These are phyloP conservation scores for Spilogale gracilis DNA, from an alignment of 2,113 vertebrate species.

Conservation along the genomic window DNA sequence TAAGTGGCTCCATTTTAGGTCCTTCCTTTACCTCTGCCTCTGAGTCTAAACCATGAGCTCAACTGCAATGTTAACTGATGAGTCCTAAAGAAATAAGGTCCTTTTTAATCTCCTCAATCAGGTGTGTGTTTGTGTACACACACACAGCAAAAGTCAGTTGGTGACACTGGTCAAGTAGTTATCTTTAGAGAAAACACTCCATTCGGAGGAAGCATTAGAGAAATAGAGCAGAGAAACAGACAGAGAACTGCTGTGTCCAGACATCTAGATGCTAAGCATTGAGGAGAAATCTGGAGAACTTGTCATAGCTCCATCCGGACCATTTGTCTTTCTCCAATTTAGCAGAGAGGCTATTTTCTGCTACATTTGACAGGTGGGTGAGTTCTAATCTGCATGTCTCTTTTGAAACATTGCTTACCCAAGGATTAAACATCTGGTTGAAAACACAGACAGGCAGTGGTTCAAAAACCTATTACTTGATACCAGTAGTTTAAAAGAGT, in stretches of 20 bases:
- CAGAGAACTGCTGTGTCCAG: background rate
- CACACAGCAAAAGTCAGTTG: background rate
- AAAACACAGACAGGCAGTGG: constrained; percentile 6
- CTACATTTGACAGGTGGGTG: constrained; percentile 56
- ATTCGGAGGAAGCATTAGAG: background rate
- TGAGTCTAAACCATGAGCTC: background rate
- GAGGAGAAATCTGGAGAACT: constrained; percentile 2
- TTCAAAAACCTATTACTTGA: background rate
- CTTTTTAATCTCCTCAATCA: background rate
- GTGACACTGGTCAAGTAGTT: background rate
- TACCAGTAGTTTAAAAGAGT: background rate
- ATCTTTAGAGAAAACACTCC: background rate
- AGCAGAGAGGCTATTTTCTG: constrained; percentile 61
- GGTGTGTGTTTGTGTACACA: background rate
- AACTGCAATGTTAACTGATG: background rate
- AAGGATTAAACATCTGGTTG: constrained; percentile 55
- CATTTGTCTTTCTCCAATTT: background rate
- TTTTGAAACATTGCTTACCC: constrained; percentile 67
- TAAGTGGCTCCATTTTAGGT: background rate
- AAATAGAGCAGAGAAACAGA: background rate
- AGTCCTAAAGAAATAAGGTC: background rate
- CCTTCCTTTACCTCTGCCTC: background rate
- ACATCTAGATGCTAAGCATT: constrained; percentile 11
- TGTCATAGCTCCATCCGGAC: background rate
- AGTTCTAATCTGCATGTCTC: constrained; percentile 52